Base-by-base conservation (phyloP, 2,113 vertebrate genomes). In the Dendrocopos noguchii region DNA sequence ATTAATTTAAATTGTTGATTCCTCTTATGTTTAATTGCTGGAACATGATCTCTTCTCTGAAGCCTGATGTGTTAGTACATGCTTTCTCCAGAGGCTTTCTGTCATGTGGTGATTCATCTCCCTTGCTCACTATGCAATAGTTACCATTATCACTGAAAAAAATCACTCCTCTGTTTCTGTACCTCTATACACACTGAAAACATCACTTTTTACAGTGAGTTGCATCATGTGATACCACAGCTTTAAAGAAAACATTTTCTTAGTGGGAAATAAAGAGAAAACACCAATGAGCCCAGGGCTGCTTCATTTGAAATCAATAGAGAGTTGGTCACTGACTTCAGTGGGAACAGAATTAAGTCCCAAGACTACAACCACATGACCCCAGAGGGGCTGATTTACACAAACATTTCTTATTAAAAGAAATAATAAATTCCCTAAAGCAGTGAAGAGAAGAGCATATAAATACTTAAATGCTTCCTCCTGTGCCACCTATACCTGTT, bases 201-300 rank as follows among this genome's bases (percentile, higher is more conserved):
- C 73, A 67, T 70, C 4, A 3, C 13, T 76, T 97, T 96, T 97
- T 96, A 86, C 95, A 91, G 74, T 27, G 18, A 46, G 34, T 97
- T 97, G 94, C 96, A 95, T 97, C 96, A 95, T 85, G 65, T 96
- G 95, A 96, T 85, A 84, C 97, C 93, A 96, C 80, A 88, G 14
- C 61, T 76, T 39, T 39, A 80, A 88, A 13, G 31, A 93, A 93
- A 96, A 94, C 63, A 83, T 74, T 19, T 75, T 92, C 71, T 80
- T 96, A 7, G 3, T 64, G 57, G 73, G 55, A 68, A 76, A 36
- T 47, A 20, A 0, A 61, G 14, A 39, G 24, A 36, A 80, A 90
- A 82, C n/a, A 80, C 52, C 4, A 4, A 55, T 46, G 39, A 77
- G 25, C 46, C 36, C 29, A 10, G 3, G 8, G 31, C 59, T 84